Evolutionary conservation across 2,113 vertebrate genomes (phyloP), one percentile per base, ranked within the genome.

Genomic region (Psittacara wagleri): DNA sequence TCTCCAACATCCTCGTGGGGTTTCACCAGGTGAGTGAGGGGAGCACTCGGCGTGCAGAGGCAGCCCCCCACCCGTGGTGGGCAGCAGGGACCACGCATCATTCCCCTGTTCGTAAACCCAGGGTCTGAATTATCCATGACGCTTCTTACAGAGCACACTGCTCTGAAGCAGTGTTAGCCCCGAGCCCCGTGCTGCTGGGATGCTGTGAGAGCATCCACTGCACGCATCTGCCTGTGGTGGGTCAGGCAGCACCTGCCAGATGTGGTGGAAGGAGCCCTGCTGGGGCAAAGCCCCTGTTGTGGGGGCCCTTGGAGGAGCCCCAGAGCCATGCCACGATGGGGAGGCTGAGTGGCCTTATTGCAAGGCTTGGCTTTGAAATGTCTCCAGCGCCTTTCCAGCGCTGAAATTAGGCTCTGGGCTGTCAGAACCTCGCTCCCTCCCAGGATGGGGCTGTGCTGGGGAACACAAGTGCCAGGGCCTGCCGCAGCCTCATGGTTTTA

Each of bases 21-120:
- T 97, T 97, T 23, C 52, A 95, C 83, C 86, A 98, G 98, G 98
- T 98, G 64, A 96, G 97, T 82, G 54, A 25, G 15, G 28, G n/a
- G 2, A 78, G 35, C 84, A 17, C 6, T 33, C 0, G 1, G 20
- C 6, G 13, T 15, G 57, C 57, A 23, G 33, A 15, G 20, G 33
- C 55, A 14, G 33, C 31, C 31, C 18, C 31, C 20, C 13, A 1
- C 9, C 6, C 10, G 4, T 2, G 1, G 19, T 3, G 6, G 5
- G 4, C 39, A 12, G n/a, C 48, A 31, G 55, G 55, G 31, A n/a
- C 54, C 31, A 11, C 1, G 0, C 11, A 0, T 43, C 12, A 0
- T 35, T 61, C 51, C 44, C 27, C 52, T 9, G 23, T n/a, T 48
- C 73, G 41, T 55, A 24, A 31, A 17, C 22, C 17, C 0, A 0